Base-by-base conservation (phyloP, 23 tunicate species). In the Ascidia mentula region DNA sequence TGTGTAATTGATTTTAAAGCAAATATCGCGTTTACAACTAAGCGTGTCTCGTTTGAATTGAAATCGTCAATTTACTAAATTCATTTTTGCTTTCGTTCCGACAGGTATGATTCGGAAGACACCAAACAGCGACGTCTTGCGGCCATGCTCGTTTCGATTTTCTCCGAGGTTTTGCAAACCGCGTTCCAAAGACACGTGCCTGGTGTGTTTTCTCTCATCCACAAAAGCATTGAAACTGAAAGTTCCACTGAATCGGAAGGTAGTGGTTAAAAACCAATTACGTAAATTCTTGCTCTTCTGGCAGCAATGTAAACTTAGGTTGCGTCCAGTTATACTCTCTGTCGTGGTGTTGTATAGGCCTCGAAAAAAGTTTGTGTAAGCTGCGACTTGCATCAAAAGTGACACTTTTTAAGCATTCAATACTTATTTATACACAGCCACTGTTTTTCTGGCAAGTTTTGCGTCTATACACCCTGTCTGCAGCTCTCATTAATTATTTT, bases 41-140 rank as follows among this genome's bases (percentile, higher is more conserved):
- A 15, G 15, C 53, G 15, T 42, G 15, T 42, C 53, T 12, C 15
- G 53, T 42, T 42, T 42, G 53, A 9, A 15, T 42, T 42, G 53
- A 42, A 42, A 42, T 42, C 35, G 35, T 46, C 13, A 53, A 53
- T 53, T 6, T 53, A 9, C 22, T 5, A 20, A 28, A 20, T 3
- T 9, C 22, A 53, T 53, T 53, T 15, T 78, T 24, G 65, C 13
- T 3, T 9, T 20, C 13, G 12, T n/a, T n/a, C 31, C 69, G 7
- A 28, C 71, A 92, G 97, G 97, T 92, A 82, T 79, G 69, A 46
- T 0, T 77, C 83, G 40, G 82, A 79, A 34, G 84, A 79, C 37
- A 34, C 74, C 28, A 59, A 80, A 38, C 97, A 92, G 26, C 88
- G 78, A 79, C 79, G 86, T 34, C 85, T 92, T 5, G 97, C 87